A percentile compares a stretch with the other conserved stretches of the same genome.
Evolutionary conservation across 2,888 invertebrate species (phyloP).

Genomic region (Pachliopta kotzebuea): DNA sequence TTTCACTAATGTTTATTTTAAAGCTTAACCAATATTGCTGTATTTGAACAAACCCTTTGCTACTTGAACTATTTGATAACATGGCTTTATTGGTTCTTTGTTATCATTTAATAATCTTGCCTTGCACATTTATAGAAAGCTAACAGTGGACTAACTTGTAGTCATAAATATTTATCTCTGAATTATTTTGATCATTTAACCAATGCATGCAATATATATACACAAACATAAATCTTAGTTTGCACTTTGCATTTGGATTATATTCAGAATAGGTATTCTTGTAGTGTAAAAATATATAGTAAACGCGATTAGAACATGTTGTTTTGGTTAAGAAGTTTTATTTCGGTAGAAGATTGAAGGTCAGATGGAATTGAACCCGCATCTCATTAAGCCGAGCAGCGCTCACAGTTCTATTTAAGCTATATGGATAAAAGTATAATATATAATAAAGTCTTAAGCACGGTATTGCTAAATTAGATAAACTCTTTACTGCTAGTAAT

Average conservation of each 20-base stretch:
- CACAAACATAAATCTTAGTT: neutral
- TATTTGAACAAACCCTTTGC: constrained; percentile 33
- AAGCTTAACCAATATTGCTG: constrained; percentile 47
- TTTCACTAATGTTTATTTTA: constrained; percentile 54
- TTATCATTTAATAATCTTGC: constrained; percentile 4
- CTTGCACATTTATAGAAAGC: constrained; percentile 15
- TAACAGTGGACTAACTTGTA: neutral
- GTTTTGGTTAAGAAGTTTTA: too few relatives aligned
- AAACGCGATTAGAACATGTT: too few relatives aligned
- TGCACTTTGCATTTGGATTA: neutral
- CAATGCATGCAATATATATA: neutral
- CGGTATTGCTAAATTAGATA: too few relatives aligned
- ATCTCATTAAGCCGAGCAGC: too few relatives aligned
- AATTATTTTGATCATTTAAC: neutral
- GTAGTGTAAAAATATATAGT: neutral
- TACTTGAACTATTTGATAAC: constrained; percentile 20
- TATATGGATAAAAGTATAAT: too few relatives aligned
- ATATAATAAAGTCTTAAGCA: too few relatives aligned
- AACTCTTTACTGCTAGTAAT: too few relatives aligned
- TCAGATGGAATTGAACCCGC: too few relatives aligned
- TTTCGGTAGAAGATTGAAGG: too few relatives aligned
- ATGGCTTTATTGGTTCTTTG: constrained; percentile 6
- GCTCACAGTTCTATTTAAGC: too few relatives aligned
- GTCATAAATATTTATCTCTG: neutral
- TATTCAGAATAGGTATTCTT: neutral